Percentiles rank a stretch among this genome's conserved stretches.
phyloP scores from a whole-genome alignment of 2,888 invertebrate genomes.

The Chalcosyrphus nemorum region DNA sequence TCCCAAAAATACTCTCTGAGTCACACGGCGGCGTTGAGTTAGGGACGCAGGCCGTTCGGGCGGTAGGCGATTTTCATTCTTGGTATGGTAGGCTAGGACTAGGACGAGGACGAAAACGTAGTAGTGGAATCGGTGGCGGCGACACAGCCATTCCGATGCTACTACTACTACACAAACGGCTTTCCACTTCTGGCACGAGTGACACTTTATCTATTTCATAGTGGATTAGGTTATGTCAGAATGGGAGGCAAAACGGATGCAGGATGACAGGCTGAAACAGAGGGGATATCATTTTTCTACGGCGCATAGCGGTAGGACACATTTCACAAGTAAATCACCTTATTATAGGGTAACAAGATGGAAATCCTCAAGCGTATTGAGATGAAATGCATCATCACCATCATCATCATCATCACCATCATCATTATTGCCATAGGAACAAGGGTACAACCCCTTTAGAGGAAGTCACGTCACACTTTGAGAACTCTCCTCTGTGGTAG shows the following conservation, averaged over 20 bases:
- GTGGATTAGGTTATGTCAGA: conserved; percentile 59
- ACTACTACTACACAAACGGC: background rate
- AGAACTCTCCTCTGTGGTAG: background rate
- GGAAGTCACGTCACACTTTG: conserved; percentile 27
- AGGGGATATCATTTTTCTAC: conserved; percentile 14
- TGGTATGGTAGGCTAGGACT: background rate
- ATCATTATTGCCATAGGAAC: background rate
- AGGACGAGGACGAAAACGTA: background rate
- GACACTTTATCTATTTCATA: conserved; percentile 69
- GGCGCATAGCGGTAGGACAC: conserved; percentile 1
- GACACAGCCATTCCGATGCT: conserved; percentile 20
- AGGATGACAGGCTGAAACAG: background rate
- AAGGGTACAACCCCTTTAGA: background rate
- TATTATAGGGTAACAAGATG: conserved; percentile 45
- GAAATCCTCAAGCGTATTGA: conserved; percentile 35
- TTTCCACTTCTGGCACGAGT: conserved; percentile 54
- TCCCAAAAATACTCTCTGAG: conserved; percentile 68
- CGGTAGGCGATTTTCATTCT: conserved; percentile 48
- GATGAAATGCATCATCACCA: conserved; percentile 11
- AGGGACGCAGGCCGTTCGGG: background rate
- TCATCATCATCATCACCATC: background rate
- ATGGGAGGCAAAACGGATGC: conserved; percentile 14
- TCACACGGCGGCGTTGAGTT: conserved; percentile 40
- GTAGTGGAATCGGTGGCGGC: background rate
- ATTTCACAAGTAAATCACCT: conserved; percentile 49